phyloP scores from a whole-genome alignment of 1,140 invertebrate genomes.

The Pinna nobilis region DNA sequence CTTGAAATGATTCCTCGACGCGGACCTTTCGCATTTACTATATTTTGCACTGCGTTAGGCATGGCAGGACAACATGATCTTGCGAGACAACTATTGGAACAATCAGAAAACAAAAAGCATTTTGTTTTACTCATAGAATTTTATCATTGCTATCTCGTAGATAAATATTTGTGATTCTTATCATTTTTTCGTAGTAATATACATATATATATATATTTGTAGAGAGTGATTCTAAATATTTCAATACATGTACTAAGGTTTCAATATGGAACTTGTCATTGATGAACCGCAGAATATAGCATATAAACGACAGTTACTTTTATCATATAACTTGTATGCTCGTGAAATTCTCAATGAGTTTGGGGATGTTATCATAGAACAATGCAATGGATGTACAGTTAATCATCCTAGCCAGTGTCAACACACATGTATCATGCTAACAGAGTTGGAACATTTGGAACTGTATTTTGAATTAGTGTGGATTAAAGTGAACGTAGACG shows the following conservation, averaged over 20 bases:
- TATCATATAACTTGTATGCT: not conserved
- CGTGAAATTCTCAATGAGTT: not conserved
- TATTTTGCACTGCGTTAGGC: not conserved
- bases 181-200: not conserved
- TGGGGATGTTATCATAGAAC: not conserved
- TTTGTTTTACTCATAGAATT: not conserved
- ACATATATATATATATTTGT: not conserved
- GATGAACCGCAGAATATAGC: not conserved
- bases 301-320: not conserved
- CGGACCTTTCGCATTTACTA: not conserved
- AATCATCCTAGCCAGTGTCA: not conserved
- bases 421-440: not conserved
- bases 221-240: not conserved
- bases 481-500: not conserved
- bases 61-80: not conserved
- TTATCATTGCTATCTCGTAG: not conserved
- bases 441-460: not conserved
- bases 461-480: not conserved
- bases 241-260: no score
- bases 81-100: not conserved
- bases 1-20: not conserved
- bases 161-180: conserved; percentile 3
- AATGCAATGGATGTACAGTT: not conserved
- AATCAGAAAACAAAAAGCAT: not conserved
- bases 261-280: not conserved